These are phyloP conservation scores for Chaetorhynchus papuensis DNA, from an alignment of 2,113 vertebrate genomes.

Conservation along the genomic window DNA sequence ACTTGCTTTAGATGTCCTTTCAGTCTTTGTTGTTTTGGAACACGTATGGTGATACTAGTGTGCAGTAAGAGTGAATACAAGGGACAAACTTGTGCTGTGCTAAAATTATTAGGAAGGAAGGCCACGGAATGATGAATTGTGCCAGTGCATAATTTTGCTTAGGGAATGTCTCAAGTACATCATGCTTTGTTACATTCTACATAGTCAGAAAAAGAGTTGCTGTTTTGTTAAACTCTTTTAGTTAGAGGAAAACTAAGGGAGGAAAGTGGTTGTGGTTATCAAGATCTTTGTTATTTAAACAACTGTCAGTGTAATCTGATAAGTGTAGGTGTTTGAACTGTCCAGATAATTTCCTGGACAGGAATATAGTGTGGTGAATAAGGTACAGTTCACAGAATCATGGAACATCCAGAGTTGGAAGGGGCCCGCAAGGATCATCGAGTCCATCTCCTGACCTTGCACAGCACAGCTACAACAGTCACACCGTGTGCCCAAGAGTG, in stretches of 20 bases:
- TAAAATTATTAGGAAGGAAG: not conserved
- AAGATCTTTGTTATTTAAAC: not conserved
- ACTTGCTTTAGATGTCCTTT: not conserved
- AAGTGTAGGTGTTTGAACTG: not conserved
- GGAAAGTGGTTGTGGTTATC: not conserved
- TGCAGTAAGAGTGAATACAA: not conserved
- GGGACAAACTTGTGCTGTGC: not conserved
- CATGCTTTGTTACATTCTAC: not conserved
- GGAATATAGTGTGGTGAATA: not conserved
- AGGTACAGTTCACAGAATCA: not conserved
- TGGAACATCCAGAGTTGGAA: not conserved
- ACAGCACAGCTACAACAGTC: not conserved
- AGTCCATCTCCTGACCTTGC: not conserved
- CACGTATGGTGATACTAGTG: not conserved
- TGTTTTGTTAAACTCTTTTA: not conserved
- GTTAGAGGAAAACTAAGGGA: not conserved
- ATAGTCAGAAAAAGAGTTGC: not conserved
- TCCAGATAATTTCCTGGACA: not conserved
- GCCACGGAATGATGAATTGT: not conserved
- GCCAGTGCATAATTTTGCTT: not conserved
- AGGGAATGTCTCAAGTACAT: not conserved
- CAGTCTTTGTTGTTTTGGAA: not conserved
- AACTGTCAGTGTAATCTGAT: not conserved
- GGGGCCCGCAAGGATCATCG: not conserved
- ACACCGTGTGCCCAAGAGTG: not conserved